Percentiles rank a stretch among this genome's conserved stretches.
Conservation (phyloP, 2,888 invertebrate genomes). For the Limenitis arthemis region DNA sequence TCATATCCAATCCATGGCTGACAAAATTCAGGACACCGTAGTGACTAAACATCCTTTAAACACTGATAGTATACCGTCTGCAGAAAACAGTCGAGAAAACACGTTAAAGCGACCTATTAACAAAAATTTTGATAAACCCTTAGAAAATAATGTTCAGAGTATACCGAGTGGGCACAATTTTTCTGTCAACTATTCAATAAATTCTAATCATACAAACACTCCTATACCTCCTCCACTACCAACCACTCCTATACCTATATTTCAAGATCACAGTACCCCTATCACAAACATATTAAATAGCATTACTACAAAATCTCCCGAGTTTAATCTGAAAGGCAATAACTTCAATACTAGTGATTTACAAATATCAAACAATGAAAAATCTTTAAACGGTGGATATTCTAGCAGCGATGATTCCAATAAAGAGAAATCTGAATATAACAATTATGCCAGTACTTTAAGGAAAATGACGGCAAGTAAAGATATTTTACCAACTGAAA, state of each 20-base stretch:
- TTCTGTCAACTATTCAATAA: background rate
- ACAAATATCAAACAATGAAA: conserved; percentile 33
- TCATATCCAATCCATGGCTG: conserved; percentile 67
- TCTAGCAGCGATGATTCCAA: conserved; percentile 43
- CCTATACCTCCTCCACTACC: conserved; percentile 58
- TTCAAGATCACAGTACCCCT: conserved; percentile 43
- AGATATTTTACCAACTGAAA: conserved; percentile 38
- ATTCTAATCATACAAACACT: conserved; percentile 33
- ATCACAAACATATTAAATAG: conserved; percentile 30
- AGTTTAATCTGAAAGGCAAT: conserved; percentile 37
- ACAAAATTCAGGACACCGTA: conserved; percentile 68
- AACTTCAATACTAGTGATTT: conserved; percentile 21
- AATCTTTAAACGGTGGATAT: conserved; percentile 39
- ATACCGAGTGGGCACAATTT: conserved; percentile 6
- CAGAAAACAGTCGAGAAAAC: conserved; percentile 48
- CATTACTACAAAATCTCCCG: conserved; percentile 28
- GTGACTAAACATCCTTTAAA: conserved; percentile 66
- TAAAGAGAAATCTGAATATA: conserved; percentile 44
- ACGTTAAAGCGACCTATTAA: conserved; percentile 42
- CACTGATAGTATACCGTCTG: conserved; percentile 44
- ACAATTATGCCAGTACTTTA: conserved; percentile 38
- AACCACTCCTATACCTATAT: conserved; percentile 52
- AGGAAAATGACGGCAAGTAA: conserved; percentile 35
- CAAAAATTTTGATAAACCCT: conserved; percentile 44
- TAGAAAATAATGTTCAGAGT: conserved; percentile 36